phyloP scores from a whole-genome alignment of 2,888 invertebrate genomes.

The Platerodrilus igneus region DNA sequence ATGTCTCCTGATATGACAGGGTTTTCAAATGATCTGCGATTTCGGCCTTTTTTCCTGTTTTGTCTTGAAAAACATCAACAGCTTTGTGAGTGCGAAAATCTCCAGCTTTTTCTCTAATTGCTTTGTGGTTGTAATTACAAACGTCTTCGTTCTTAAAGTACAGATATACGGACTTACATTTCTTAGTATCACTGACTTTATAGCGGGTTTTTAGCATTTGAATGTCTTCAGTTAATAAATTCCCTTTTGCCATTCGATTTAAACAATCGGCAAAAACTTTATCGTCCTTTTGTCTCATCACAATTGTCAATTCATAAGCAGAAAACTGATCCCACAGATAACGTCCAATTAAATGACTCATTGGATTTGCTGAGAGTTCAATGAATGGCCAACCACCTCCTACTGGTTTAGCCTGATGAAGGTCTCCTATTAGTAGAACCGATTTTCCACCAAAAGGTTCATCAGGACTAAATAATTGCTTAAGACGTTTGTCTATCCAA shows the following conservation, averaged over 20 bases:
- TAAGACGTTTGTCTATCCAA: background rate
- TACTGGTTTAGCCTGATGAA: slow-evolving; percentile 6
- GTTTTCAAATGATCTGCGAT: background rate
- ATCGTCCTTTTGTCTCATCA: slow-evolving; percentile 10
- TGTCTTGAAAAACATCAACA: background rate
- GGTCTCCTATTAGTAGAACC: slow-evolving; percentile 5
- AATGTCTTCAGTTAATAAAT: too few relatives aligned
- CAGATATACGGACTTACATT: background rate
- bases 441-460: slow-evolving; percentile 5
- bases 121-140: background rate
- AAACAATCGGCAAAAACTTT: background rate
- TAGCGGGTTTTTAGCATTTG: background rate
- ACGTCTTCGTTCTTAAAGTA: background rate
- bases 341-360: background rate
- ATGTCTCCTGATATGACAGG: background rate
- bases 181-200: background rate
- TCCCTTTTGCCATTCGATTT: background rate
- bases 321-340: slow-evolving; percentile 2
- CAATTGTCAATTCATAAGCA: slow-evolving; percentile 3
- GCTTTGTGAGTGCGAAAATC: background rate
- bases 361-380: too few relatives aligned
- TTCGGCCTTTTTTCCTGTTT: background rate
- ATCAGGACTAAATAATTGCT: slow-evolving; percentile 3
- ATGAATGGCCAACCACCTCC: too few relatives aligned
- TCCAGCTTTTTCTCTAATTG: background rate